Evolutionary conservation across 2,797 vertebrate species (phyloP).

Genomic region (Ctenosaura bakeri): DNA sequence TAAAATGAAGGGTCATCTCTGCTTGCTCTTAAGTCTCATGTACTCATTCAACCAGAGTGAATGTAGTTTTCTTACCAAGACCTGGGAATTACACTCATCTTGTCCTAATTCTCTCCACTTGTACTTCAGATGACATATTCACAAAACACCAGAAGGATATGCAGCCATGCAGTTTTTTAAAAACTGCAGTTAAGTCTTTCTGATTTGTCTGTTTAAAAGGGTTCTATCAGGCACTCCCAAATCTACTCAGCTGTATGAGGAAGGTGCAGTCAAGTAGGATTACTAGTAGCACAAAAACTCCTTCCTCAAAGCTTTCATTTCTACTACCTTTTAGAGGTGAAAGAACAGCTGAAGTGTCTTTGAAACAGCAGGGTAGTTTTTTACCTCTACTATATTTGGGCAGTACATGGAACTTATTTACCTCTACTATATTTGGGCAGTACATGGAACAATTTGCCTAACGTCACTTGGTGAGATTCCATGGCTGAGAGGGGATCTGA

Average conservation of each 20-base stretch:
- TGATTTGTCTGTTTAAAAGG: neutral
- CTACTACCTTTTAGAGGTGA: neutral
- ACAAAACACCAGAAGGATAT: neutral
- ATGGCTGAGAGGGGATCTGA: too few relatives aligned
- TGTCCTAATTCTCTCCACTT: constrained; percentile 8
- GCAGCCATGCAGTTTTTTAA: neutral
- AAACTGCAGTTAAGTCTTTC: neutral
- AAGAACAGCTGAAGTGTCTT: neutral
- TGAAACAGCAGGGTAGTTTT: neutral
- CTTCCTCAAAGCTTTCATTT: neutral
- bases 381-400: neutral
- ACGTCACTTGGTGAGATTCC: neutral
- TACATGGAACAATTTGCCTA: too few relatives aligned
- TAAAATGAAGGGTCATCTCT: neutral
- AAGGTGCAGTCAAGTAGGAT: neutral
- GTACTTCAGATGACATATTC: neutral
- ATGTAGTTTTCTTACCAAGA: neutral
- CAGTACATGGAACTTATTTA: too few relatives aligned
- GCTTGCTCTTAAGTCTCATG: neutral
- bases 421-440: too few relatives aligned
- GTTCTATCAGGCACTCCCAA: neutral
- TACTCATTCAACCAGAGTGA: neutral
- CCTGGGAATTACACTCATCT: neutral
- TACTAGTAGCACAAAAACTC: neutral
- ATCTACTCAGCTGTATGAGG: neutral